These are phyloP conservation scores for Silurus aristotelis DNA, from an alignment of 2,797 vertebrate genomes.

Conservation along the genomic window DNA sequence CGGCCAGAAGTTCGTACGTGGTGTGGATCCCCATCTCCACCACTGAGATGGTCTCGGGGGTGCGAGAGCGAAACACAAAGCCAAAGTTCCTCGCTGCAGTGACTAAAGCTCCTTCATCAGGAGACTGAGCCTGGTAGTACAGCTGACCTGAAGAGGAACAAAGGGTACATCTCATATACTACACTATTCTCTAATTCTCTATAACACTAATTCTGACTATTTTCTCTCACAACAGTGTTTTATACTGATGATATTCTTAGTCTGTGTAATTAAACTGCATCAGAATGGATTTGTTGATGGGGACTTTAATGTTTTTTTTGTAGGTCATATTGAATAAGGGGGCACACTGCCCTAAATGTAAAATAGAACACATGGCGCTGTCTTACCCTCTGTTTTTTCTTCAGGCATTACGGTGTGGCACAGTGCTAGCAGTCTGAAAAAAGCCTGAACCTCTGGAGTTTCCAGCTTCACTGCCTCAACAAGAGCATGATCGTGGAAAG, in stretches of 20 bases:
- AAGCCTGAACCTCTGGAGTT: slow-evolving; percentile 70
- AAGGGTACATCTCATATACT: not conserved
- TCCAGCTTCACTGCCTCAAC: slow-evolving; percentile 76
- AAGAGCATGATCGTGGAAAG: slow-evolving; percentile 85
- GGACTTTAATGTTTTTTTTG: too few relatives aligned
- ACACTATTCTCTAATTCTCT: too few relatives aligned
- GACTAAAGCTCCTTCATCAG: slow-evolving; percentile 92
- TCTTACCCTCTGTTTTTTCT: slow-evolving; percentile 88
- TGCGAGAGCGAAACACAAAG: slow-evolving; percentile 86
- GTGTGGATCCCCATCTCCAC: slow-evolving; percentile 84
- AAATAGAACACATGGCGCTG: slow-evolving; percentile 41
- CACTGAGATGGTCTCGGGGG: slow-evolving; percentile 81
- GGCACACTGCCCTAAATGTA: too few relatives aligned
- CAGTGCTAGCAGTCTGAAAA: slow-evolving; percentile 88
- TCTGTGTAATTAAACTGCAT: too few relatives aligned
- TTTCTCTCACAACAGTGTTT: too few relatives aligned
- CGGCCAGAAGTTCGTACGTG: slow-evolving; percentile 83
- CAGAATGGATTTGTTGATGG: too few relatives aligned
- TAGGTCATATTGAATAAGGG: too few relatives aligned
- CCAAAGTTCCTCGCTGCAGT: slow-evolving; percentile 93
- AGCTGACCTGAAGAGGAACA: slow-evolving; percentile 75
- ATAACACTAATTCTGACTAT: too few relatives aligned
- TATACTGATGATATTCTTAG: too few relatives aligned
- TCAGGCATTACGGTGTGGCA: slow-evolving; percentile 95
- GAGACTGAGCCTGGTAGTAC: slow-evolving; percentile 92